Conservation (phyloP, 2,888 invertebrate genomes). For the Cheilosia scutellata region DNA sequence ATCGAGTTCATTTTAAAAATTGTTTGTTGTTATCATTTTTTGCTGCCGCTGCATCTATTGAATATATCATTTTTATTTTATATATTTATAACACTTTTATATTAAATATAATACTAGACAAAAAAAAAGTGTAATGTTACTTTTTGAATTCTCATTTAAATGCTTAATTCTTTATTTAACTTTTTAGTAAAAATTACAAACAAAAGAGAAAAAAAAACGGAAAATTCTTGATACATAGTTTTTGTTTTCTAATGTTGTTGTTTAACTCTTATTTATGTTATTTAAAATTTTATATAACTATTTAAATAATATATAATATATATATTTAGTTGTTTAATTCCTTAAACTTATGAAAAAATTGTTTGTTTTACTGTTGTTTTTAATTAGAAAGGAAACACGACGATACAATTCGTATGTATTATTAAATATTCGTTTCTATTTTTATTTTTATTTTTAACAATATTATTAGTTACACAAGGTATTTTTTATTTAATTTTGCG, state of each 20-base stretch:
- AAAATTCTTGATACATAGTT: conserved; percentile 39
- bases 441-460: conserved; percentile 56
- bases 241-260: conserved; percentile 6
- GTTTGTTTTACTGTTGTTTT: conserved; percentile 23
- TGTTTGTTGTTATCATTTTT: conserved; percentile 33
- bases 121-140: conserved; percentile 62
- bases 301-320: conserved; percentile 71
- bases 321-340: conserved; percentile 54
- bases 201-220: conserved; percentile 23
- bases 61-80: conserved; percentile 53
- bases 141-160: conserved; percentile 50
- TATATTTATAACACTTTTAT: conserved; percentile 70
- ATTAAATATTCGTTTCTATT: conserved; percentile 67
- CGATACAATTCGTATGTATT: conserved; percentile 68
- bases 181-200: conserved; percentile 53
- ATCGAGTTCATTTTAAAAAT: conserved; percentile 58
- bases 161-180: conserved; percentile 50
- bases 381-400: conserved; percentile 72
- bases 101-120: conserved; percentile 73
- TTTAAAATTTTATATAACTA: conserved; percentile 68
- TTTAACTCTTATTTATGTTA: conserved; percentile 50
- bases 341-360: conserved; percentile 30
- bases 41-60: conserved; percentile 69
- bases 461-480: conserved; percentile 71
- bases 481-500: conserved; percentile 31